A percentile compares a stretch with the other conserved stretches of the same genome.
Conservation (phyloP, 2,797 vertebrate species). For the Tangara arthus region DNA sequence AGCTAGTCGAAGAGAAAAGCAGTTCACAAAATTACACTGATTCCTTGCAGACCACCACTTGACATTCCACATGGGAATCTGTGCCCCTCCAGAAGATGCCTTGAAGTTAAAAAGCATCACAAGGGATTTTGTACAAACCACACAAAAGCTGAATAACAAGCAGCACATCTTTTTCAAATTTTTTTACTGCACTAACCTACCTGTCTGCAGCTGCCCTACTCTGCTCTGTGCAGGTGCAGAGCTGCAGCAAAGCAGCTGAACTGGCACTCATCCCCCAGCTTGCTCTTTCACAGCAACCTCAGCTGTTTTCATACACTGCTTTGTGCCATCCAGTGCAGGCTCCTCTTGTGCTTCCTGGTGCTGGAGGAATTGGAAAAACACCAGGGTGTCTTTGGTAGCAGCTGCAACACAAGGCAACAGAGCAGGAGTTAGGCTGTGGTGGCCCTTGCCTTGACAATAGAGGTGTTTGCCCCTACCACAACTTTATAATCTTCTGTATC, state of each 20-base stretch:
- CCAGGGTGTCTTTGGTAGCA: background rate
- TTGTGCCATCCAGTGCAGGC: background rate
- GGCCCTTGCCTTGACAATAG: background rate
- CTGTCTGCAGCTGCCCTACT: background rate
- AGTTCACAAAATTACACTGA: background rate
- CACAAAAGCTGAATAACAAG: background rate
- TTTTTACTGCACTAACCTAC: background rate
- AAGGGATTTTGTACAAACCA: background rate
- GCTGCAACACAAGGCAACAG: background rate
- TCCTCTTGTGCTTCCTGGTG: background rate
- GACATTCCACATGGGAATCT: background rate
- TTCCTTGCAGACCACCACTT: background rate
- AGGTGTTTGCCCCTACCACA: background rate
- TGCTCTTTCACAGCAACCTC: background rate
- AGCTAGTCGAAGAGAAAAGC: background rate
- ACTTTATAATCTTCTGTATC: background rate
- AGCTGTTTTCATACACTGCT: background rate
- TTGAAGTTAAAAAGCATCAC: background rate
- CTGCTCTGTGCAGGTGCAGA: background rate
- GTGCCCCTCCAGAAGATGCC: background rate
- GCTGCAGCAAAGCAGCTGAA: background rate
- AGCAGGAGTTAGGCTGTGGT: background rate
- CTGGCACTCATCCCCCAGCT: background rate
- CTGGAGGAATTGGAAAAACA: background rate
- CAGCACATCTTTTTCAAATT: background rate